A percentile compares a stretch with the other conserved stretches of the same genome.
These are phyloP conservation scores for Balanococcus diminutus DNA, from an alignment of 2,888 invertebrate species.

Conservation along the genomic window DNA sequence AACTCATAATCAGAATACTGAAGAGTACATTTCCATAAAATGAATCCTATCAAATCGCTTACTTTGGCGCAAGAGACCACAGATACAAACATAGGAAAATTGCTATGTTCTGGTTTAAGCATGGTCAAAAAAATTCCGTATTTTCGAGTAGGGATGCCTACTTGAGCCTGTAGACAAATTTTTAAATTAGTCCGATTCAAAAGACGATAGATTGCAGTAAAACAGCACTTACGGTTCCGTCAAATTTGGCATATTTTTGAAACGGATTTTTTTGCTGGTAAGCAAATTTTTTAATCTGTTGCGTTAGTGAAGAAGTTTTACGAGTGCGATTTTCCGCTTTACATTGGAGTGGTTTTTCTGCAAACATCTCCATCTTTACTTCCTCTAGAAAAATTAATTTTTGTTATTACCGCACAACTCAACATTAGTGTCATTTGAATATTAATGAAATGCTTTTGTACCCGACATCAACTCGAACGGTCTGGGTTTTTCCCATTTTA, in stretches of 20 bases:
- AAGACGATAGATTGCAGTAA: neutral
- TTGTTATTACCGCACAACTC: neutral
- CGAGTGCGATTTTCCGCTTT: constrained; percentile 59
- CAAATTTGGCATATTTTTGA: constrained; percentile 87
- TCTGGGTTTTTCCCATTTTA: constrained; percentile 72
- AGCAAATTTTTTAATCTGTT: constrained; percentile 78
- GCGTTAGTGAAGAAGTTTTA: constrained; percentile 71
- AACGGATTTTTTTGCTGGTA: constrained; percentile 84
- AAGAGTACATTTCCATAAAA: constrained; percentile 77
- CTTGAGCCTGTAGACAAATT: constrained; percentile 65
- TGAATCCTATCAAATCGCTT: constrained; percentile 88
- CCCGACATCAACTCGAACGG: constrained; percentile 61
- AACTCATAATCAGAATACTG: constrained; percentile 62
- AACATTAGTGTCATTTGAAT: neutral
- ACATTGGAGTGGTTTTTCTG: constrained; percentile 64
- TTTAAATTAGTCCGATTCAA: neutral
- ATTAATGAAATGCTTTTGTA: constrained; percentile 47
- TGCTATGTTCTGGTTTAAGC: constrained; percentile 78
- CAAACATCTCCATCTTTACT: constrained; percentile 67
- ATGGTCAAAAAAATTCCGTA: constrained; percentile 91
- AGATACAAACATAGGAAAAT: constrained; percentile 82
- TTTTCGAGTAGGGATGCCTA: constrained; percentile 78
- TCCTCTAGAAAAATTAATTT: constrained; percentile 62
- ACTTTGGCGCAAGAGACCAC: constrained; percentile 86
- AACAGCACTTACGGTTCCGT: constrained; percentile 71